Conservation (phyloP, 2,797 vertebrate species). For the Liasis olivaceus region DNA sequence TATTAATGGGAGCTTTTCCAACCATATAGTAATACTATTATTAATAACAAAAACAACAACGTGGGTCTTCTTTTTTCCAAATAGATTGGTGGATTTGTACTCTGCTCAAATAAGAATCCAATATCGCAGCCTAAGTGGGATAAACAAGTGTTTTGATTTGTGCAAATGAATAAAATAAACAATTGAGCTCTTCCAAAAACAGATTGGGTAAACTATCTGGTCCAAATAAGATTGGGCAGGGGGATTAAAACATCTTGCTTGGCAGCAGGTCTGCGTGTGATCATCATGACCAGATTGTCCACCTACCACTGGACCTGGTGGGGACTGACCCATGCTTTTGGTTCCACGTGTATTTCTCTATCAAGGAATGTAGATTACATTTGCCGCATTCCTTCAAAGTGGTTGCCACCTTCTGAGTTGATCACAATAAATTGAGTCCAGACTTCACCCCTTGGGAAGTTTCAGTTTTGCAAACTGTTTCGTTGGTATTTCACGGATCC, state of each 20-base stretch:
- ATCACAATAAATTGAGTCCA: neutral
- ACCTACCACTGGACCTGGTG: neutral
- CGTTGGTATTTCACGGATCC: neutral
- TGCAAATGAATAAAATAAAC: neutral
- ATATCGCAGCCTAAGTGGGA: neutral
- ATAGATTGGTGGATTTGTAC: neutral
- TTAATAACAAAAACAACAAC: neutral
- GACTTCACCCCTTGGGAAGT: too few relatives aligned
- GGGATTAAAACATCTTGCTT: neutral
- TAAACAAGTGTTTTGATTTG: neutral
- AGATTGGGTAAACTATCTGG: neutral
- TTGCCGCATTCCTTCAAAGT: neutral
- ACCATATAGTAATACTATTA: neutral
- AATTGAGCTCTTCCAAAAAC: too few relatives aligned
- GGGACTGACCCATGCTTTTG: neutral
- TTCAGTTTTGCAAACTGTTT: neutral
- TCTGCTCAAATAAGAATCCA: neutral
- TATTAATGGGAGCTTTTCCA: neutral
- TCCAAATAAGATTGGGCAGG: neutral
- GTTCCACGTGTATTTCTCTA: neutral
- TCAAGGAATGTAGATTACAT: too few relatives aligned
- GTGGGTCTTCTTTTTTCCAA: neutral
- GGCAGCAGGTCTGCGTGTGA: neutral
- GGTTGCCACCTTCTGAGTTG: neutral
- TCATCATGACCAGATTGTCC: neutral